phyloP scores from a whole-genome alignment of 2,888 invertebrate species.

The Diarsia dahlii region DNA sequence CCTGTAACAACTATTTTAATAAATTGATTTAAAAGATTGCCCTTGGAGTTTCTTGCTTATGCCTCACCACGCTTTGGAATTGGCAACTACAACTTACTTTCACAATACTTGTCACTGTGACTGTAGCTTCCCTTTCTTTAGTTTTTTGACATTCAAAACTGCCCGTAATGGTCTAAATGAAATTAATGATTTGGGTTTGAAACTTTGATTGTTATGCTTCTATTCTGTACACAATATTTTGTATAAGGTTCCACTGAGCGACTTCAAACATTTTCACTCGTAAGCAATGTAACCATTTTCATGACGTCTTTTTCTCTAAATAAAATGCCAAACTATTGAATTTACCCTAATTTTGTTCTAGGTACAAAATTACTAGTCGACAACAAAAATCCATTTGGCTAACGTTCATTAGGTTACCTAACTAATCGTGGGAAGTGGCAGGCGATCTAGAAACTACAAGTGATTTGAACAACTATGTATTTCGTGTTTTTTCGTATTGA shows the following conservation, averaged over 20 bases:
- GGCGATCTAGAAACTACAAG: conserved; percentile 25
- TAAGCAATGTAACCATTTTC: neutral
- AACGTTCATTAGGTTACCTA: conserved; percentile 14
- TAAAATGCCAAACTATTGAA: neutral
- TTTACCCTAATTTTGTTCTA: neutral
- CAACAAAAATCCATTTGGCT: conserved; percentile 27
- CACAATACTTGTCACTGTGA: too few species aligned
- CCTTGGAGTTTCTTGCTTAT: too few species aligned
- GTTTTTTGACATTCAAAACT: too few species aligned
- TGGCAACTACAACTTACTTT: too few species aligned
- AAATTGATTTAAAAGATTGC: too few species aligned
- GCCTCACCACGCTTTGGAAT: too few species aligned
- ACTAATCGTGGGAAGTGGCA: neutral
- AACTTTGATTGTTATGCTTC: neutral
- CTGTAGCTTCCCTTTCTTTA: too few species aligned
- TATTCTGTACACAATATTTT: neutral
- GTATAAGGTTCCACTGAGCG: neutral
- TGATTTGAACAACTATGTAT: conserved; percentile 33
- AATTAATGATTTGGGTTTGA: too few species aligned
- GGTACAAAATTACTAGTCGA: neutral
- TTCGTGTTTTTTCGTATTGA: conserved; percentile 4
- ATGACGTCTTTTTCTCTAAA: too few species aligned
- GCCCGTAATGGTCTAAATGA: too few species aligned
- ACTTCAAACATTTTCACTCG: neutral
- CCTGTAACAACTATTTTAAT: too few species aligned